Base-by-base conservation (phyloP, 2,888 invertebrate genomes). In the Lamellibrachia columna region DNA sequence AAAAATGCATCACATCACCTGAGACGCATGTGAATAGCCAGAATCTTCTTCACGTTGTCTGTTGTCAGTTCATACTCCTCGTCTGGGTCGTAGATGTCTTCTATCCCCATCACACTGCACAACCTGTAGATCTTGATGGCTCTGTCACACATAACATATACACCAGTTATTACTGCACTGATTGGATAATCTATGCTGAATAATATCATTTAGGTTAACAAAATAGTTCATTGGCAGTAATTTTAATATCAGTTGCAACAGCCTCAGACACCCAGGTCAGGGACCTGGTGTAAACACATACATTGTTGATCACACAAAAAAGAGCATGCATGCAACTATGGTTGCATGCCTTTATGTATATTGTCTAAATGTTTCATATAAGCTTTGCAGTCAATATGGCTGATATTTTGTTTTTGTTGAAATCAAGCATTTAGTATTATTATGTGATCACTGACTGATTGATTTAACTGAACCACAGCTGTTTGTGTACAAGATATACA, bases 1-100 rank as follows among this genome's bases (percentile, higher is more conserved):
- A 15, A 22, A 75, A 92, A n/a, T n/a, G n/a, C n/a, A n/a, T n/a
- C n/a, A n/a, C n/a, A 91, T 93, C 93, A 95, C 95, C 95, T 95
- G 93, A 96, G 95, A 91, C 96, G 94, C 95, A 96, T 95, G 94
- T 95, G 95, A n/a, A 96, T 96, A 52, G 96, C 96, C 92, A 96
- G 94, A 58, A 96, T 96, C 92, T 96, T 96, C 93, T 95, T 95
- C 75, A 95, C 95, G 94, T 96, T 96, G 94, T 96, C 96, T 58
- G 95, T 95, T 53, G 96, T 96, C 91, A 96, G 94, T 92, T 95
- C 96, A 93, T 96, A 96, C 7, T 95, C 95, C 53, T 94, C 94
- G 93, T 95, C 95, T 52, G 95, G 95, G 91, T 96, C 95, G 94
- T 95, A 94, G 2, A 94, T 93, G 52, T 94, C 92, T 8, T 94